Conservation (phyloP, 1,140 invertebrate species). For the Lucilia sericata region DNA sequence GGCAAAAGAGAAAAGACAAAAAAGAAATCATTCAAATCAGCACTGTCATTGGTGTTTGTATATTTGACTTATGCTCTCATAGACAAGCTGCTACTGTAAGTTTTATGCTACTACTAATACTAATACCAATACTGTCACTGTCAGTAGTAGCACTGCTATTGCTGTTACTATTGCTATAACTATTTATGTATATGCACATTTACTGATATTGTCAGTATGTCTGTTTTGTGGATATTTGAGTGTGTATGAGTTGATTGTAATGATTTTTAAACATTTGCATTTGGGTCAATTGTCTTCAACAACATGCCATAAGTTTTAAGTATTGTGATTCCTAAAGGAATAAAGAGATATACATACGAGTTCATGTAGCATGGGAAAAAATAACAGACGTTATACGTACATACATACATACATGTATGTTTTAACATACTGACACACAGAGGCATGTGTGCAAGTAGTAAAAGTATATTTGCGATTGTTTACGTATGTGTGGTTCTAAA, state of each 20-base stretch:
- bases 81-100: not conserved
- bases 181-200: not conserved
- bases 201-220: not conserved
- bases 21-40: constrained; percentile 12
- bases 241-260: constrained; percentile 34
- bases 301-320: constrained; percentile 39
- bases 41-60: constrained; percentile 15
- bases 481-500: too few species aligned
- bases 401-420: not conserved
- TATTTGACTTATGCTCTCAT: not conserved
- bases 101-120: not conserved
- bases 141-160: not conserved
- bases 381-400: not conserved
- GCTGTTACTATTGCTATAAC: not conserved
- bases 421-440: not conserved
- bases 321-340: constrained; percentile 20
- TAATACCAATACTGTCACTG: not conserved
- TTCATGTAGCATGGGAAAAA: not conserved
- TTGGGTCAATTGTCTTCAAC: constrained; percentile 41
- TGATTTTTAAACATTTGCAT: constrained; percentile 43
- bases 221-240: not conserved
- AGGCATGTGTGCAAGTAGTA: not conserved
- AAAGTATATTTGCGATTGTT: not conserved
- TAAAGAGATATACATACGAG: not conserved
- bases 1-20: not conserved